These are phyloP conservation scores for Ramazzottius varieornatus DNA, from an alignment of 2,888 invertebrate species.

Conservation along the genomic window DNA sequence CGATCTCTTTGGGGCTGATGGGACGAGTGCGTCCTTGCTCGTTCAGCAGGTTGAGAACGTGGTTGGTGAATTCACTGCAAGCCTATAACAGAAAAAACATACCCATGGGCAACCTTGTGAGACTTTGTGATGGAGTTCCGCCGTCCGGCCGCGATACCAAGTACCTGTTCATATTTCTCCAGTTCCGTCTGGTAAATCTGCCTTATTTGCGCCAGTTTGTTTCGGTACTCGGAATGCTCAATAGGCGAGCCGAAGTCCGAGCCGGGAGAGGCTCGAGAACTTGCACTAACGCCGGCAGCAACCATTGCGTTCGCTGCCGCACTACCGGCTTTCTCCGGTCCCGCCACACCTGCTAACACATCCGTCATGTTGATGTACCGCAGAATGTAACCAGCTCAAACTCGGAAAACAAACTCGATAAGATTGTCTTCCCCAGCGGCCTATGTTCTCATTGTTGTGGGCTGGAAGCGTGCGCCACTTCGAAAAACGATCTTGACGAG, in stretches of 20 bases:
- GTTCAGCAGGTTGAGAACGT: constrained; percentile 25
- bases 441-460: too few relatives aligned
- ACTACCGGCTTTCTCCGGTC: constrained; percentile 44
- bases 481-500: too few relatives aligned
- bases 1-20: constrained; percentile 27
- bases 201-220: constrained; percentile 88
- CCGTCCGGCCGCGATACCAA: too few relatives aligned
- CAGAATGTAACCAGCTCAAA: too few relatives aligned
- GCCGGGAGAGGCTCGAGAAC: not conserved
- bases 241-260: constrained; percentile 26
- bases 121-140: too few relatives aligned
- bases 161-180: constrained; percentile 67
- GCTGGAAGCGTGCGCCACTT: too few relatives aligned
- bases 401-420: too few relatives aligned
- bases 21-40: constrained; percentile 27
- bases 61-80: constrained; percentile 29
- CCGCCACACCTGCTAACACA: too few relatives aligned
- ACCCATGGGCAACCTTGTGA: too few relatives aligned
- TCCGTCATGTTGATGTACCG: too few relatives aligned
- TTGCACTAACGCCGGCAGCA: constrained; percentile 33
- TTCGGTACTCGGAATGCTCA: constrained; percentile 96
- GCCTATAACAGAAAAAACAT: constrained; percentile 18
- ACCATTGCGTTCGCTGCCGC: constrained; percentile 30
- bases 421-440: too few relatives aligned
- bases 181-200: constrained; percentile 97